Evolutionary conservation across 2,888 invertebrate species (phyloP), one percentile per base, ranked within the genome.

Genomic region (Mechanitis messenoides): DNA sequence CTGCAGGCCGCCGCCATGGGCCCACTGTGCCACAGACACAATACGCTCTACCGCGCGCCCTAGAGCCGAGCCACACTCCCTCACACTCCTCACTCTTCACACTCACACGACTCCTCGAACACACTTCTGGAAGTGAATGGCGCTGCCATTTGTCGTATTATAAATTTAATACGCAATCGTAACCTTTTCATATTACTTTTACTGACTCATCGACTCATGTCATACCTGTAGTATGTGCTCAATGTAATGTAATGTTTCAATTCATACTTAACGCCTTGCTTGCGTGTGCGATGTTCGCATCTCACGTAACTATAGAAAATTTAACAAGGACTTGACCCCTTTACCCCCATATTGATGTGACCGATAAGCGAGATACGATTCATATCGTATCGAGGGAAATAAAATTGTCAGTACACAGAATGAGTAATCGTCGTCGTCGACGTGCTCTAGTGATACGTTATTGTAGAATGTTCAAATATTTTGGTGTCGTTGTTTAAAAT

Each of bases 21-120:
- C 11, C 74, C 78, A 69, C 71, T 76, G 72, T 84, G 84, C 70
- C 81, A 77, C 66, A 66, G 78, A 45, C 77, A 69, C 71, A 71
- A 71, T 71, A 71, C 80, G 70, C 74, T 74, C 69, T 76, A 78
- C 73, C 75, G 76, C 67, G 72, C 76, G 70, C 73, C 73, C 28
- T 70, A 66, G 56, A 35, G 56, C 59, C 45, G 20, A 20, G 20
- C 20, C 20, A 20, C 20, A 20, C 20, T 20, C 20, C 20, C 20
- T 20, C 20, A 20, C 46, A 42, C 56, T 38, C 38, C 11, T 11
- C 56, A 31, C 55, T 46, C 28, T 58, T 31, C 45, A 38, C 42
- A 45, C 42, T 42, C 45, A 45, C 45, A 45, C 56, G 11, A 45
- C n/a, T 31, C 20, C 12, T 7, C 55, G 12, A 2, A 55, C 38